Evolutionary conservation across 2,113 vertebrate genomes (phyloP), one percentile per base, ranked within the genome.

Genomic region (Plecturocebus donacophilus): DNA sequence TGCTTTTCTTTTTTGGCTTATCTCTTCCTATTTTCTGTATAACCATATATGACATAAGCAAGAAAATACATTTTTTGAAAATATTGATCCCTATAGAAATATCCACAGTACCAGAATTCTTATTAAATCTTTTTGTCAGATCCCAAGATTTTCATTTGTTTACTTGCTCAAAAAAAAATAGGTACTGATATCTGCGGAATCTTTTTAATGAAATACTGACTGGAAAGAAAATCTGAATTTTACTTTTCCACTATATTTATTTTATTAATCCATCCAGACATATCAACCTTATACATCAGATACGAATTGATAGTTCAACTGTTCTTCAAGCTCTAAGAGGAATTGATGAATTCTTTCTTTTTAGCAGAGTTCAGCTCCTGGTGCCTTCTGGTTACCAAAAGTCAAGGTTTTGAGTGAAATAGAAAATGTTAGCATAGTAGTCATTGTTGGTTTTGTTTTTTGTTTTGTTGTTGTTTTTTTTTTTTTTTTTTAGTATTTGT

Each of bases 121-220:
- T 68, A 90, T 73, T 8, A 89, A 2, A 19, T 10, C 14, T 77
- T 90, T 95, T 90, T 82, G 21, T 76, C 47, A 93, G 42, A 54
- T 32, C 14, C 2, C 47, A 76, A 71, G 5, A 66, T 76, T 94
- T 96, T 49, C n/a, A 52, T 96, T 80, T 86, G 23, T 71, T 96
- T 96, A 25, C 2, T 94, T 91, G 17, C 5, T 91, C 10, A 42
- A 85, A 73, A 87, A 87, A 76, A 75, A 75, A 25, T 16, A 90
- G 5, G 58, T 52, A 52, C 32, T 91, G 25, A 83, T 91, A 85
- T 80, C 11, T 84, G 27, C 6, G 5, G 30, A 32, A 64, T 92
- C 68, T 80, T 93, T 89, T 94, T 64, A 11, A 38, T 95, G 61
- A 94, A 91, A 90, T 82, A 83, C 16, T 52, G 23, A 76, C 40